These are phyloP conservation scores for Nymphicus hollandicus DNA, from an alignment of 2,113 vertebrate species.

Conservation along the genomic window DNA sequence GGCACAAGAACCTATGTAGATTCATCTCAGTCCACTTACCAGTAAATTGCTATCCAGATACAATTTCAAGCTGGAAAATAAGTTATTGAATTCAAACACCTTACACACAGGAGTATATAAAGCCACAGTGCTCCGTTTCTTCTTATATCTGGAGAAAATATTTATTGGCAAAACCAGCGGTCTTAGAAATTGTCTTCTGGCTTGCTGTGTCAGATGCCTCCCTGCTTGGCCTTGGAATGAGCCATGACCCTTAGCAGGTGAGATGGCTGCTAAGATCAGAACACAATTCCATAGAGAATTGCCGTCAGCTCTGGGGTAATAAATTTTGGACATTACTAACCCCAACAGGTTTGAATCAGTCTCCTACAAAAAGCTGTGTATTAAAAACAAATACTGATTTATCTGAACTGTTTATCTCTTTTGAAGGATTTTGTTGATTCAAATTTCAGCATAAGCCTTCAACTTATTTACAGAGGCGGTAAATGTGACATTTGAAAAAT, in stretches of 20 bases:
- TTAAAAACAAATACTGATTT: background rate
- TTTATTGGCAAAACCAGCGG: background rate
- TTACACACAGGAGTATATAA: background rate
- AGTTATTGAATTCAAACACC: background rate
- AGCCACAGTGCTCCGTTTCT: background rate
- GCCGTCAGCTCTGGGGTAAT: background rate
- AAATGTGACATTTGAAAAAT: background rate
- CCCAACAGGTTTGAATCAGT: fast-evolving
- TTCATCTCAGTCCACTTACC: background rate
- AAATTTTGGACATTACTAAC: background rate
- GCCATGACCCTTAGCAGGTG: background rate
- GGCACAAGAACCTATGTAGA: background rate
- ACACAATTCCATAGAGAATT: background rate
- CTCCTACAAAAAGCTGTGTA: background rate
- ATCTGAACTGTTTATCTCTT: background rate
- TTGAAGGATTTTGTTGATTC: background rate
- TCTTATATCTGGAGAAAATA: background rate
- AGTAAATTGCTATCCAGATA: background rate
- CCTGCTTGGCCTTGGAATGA: background rate
- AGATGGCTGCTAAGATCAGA: background rate
- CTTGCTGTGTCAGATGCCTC: background rate
- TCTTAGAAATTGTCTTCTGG: background rate
- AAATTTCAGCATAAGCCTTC: background rate
- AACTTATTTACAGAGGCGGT: background rate
- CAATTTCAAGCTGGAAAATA: background rate